Evolutionary conservation across 2,888 invertebrate genomes (phyloP).

Genomic region (Xanthia togata): DNA sequence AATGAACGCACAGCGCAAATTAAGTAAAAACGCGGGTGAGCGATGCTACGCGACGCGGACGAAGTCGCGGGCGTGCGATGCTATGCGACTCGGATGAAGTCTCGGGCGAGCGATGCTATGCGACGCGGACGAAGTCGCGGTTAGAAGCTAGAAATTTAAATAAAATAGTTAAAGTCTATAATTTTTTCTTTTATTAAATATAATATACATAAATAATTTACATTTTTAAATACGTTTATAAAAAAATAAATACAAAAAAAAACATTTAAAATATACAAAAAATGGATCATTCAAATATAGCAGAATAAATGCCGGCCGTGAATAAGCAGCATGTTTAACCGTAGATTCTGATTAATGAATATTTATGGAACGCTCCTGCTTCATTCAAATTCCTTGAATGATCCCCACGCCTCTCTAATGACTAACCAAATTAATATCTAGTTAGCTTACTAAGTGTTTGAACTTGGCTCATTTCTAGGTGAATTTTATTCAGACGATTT

Average conservation of each 20-base stretch:
- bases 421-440: conserved; percentile 65
- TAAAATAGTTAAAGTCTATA: conserved; percentile 2
- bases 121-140: not conserved
- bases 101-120: not conserved
- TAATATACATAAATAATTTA: no score
- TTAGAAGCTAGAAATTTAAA: not conserved
- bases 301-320: conserved; percentile 25
- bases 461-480: conserved; percentile 24
- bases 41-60: not conserved
- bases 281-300: not conserved
- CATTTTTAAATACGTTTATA: no score
- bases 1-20: not conserved
- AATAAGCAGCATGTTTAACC: conserved; percentile 48
- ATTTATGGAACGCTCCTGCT: conserved; percentile 58
- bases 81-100: not conserved
- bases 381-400: conserved; percentile 62
- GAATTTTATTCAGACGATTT: not conserved
- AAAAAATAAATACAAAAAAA: no score
- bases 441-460: conserved; percentile 32
- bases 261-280: no score
- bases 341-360: conserved; percentile 61
- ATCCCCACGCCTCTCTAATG: conserved; percentile 61
- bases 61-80: not conserved
- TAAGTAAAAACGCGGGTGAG: not conserved
- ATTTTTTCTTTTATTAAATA: no score